Evolutionary conservation across 2,113 vertebrate species (phyloP).

Genomic region (Nerophis ophidion): DNA sequence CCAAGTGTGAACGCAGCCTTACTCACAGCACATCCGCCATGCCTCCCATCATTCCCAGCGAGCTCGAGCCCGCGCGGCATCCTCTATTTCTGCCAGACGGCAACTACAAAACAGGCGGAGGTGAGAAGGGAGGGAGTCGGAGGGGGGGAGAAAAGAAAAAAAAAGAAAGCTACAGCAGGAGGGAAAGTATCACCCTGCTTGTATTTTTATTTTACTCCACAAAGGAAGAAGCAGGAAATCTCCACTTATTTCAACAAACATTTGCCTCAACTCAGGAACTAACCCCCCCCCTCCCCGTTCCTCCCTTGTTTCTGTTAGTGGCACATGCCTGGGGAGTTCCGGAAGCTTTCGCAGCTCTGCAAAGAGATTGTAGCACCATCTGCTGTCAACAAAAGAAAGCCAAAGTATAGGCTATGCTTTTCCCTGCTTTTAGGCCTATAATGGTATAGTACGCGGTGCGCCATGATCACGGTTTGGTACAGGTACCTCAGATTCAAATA

Average conservation of each 20-base stretch:
- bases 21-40: constrained; percentile 77
- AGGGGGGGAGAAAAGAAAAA: constrained; percentile 17
- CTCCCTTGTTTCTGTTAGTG: constrained; percentile 12
- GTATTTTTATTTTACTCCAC: constrained; percentile 13
- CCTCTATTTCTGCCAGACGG: constrained; percentile 32
- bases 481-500: too few species aligned
- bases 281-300: constrained; percentile 48
- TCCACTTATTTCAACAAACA: constrained; percentile 89
- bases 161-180: background rate
- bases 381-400: constrained; percentile 55
- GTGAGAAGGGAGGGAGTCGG: constrained; percentile 46
- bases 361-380: constrained; percentile 73
- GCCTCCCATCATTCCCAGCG: constrained; percentile 58
- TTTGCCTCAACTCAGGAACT: constrained; percentile 77
- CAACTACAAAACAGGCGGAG: constrained; percentile 20
- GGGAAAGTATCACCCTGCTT: constrained; percentile 47
- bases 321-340: constrained; percentile 36
- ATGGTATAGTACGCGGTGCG: too few species aligned
- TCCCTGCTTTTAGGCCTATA: too few species aligned
- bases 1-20: constrained; percentile 61
- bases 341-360: constrained; percentile 19
- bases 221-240: constrained; percentile 77
- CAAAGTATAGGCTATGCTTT: background rate
- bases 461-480: too few species aligned
- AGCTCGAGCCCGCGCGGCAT: constrained; percentile 36